Percentiles rank a stretch among this genome's conserved stretches.
Evolutionary conservation across 2,113 vertebrate species (phyloP).

Genomic region (Nycticryphes semicollaris): DNA sequence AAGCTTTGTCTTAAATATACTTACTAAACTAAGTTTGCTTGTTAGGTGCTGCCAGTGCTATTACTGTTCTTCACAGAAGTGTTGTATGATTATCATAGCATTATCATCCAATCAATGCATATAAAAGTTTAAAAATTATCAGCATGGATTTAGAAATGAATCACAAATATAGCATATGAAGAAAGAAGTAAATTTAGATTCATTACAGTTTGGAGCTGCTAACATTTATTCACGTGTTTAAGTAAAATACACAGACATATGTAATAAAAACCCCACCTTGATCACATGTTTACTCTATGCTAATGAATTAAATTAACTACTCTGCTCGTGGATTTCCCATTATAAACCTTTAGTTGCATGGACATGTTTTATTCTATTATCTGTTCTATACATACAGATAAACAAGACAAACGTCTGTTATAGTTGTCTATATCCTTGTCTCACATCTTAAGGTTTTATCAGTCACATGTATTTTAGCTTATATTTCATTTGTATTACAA

Average conservation of each 20-base stretch:
- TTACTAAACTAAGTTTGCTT: neutral
- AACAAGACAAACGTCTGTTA: neutral
- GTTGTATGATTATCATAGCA: neutral
- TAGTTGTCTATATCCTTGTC: neutral
- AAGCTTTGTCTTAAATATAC: neutral
- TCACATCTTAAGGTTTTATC: neutral
- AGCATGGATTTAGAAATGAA: neutral
- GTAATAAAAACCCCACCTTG: neutral
- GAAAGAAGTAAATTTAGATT: neutral
- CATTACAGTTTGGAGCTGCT: neutral
- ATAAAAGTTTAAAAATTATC: neutral
- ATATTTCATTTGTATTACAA: neutral
- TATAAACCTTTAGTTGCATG: neutral
- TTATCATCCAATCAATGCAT: neutral
- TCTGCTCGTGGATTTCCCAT: neutral
- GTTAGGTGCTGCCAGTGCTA: neutral
- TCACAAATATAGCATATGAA: neutral
- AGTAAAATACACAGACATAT: neutral
- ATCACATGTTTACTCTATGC: neutral
- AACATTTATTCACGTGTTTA: neutral
- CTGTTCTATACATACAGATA: neutral
- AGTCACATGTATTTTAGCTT: neutral
- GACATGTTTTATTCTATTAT: neutral
- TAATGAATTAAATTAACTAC: neutral
- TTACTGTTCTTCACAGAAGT: neutral